Evolutionary conservation across 2,888 invertebrate genomes (phyloP), one percentile per base, ranked within the genome.

Genomic region (Amiota mariae): DNA sequence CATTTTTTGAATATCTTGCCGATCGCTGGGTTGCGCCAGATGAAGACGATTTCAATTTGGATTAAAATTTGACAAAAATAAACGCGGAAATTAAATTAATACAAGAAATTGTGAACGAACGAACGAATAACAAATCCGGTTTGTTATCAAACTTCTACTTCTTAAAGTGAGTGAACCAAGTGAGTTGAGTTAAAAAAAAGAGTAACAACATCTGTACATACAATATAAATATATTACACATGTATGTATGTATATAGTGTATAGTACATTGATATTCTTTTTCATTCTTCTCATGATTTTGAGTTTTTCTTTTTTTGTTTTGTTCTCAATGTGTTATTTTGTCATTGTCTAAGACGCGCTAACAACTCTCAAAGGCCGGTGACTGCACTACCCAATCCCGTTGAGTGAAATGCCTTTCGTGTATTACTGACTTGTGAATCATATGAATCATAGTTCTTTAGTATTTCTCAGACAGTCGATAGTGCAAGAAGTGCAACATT

Each of bases 61-160:
- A 68, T 18, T 51, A 54, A n/a, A n/a, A n/a, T n/a, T n/a, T n/a
- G n/a, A 51, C 12, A 68, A 67, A 12, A 36, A 36, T 36, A 36
- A 36, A 36, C 3, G 36, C 36, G 36, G 36, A 36, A 36, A 36
- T 6, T 36, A 36, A 36, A 36, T 6, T 36, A 36, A 36, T 36
- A 36, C 36, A 36, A 2, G 36, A 36, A 4, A 36, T 6, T 36
- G 36, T 36, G 4, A 36, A 36, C 36, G 8, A 36, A 36, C 3
- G 8, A 68, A 54, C 67, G 20, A 67, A 13, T 11, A 68, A 24
- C 18, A 59, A 59, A 59, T n/a, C 54, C 15, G 10, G 51, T 51
- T 68, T 67, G 67, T 67, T 67, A 51, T 20, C 11, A 49, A 51
- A 20, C 51, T 20, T 59, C 18, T 18, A 18, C 18, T 48, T 64